Conservation (phyloP, 2,113 vertebrate genomes). For the Copsychus sechellarum region DNA sequence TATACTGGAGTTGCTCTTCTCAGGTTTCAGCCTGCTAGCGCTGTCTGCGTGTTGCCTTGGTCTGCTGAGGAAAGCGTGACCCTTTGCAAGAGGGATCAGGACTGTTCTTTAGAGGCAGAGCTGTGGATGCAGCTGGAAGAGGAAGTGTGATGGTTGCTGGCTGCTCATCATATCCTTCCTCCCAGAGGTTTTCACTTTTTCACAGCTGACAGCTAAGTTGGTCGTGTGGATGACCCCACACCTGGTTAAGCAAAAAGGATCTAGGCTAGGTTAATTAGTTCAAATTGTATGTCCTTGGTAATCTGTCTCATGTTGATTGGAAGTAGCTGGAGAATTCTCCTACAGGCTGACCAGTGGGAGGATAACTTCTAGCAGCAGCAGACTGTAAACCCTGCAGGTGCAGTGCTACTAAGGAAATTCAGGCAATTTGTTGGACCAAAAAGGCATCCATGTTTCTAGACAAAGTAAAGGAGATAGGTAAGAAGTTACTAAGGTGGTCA, state of each 20-base stretch:
- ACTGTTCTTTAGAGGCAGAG: background rate
- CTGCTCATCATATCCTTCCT: conserved; percentile 34
- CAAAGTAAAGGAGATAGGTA: background rate
- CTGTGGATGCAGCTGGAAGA: conserved; percentile 38
- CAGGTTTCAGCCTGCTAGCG: background rate
- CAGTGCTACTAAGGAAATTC: background rate
- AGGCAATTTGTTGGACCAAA: background rate
- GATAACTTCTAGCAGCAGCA: background rate
- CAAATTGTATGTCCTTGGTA: conserved; percentile 4
- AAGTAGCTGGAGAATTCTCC: conserved; percentile 14
- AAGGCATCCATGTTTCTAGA: background rate
- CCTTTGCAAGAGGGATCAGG: background rate
- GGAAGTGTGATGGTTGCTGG: background rate
- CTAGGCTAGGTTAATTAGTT: conserved; percentile 38
- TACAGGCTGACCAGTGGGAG: background rate
- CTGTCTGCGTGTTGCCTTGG: background rate
- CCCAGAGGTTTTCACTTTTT: conserved; percentile 21
- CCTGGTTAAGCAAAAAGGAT: conserved; percentile 1
- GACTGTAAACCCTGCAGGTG: background rate
- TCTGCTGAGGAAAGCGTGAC: background rate
- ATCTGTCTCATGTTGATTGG: background rate
- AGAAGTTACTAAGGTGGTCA: background rate
- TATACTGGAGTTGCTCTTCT: background rate
- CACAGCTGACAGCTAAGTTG: conserved; percentile 14
- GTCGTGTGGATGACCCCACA: background rate